Conservation (phyloP, 2,888 invertebrate species). For the Poecilobothrus nobilitatus region DNA sequence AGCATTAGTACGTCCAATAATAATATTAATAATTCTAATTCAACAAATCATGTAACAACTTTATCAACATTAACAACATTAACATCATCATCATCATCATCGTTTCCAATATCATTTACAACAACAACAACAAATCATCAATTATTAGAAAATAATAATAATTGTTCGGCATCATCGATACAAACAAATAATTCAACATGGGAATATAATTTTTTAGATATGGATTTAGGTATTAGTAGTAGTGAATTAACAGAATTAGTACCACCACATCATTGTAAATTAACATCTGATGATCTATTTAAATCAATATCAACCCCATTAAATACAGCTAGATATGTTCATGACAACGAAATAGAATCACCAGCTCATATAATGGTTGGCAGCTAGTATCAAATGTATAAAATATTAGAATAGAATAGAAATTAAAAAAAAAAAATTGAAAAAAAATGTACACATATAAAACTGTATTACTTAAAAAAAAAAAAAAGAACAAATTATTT, state of each 20-base stretch:
- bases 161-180: slow-evolving; percentile 25
- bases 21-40: slow-evolving; percentile 9
- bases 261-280: slow-evolving; percentile 44
- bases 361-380: slow-evolving; percentile 52
- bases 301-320: slow-evolving; percentile 40
- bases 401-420: not conserved
- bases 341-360: slow-evolving; percentile 47
- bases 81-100: slow-evolving; percentile 37
- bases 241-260: slow-evolving; percentile 48
- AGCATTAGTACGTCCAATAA: not conserved
- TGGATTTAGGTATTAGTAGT: slow-evolving; percentile 45
- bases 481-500: not conserved
- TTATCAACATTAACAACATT: slow-evolving; percentile 33
- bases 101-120: slow-evolving; percentile 39
- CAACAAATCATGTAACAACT: slow-evolving; percentile 9
- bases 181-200: slow-evolving; percentile 35
- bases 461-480: not conserved
- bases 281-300: slow-evolving; percentile 49
- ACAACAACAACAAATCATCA: slow-evolving; percentile 30
- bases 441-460: not conserved
- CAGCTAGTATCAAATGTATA: slow-evolving; percentile 45
- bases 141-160: slow-evolving; percentile 30
- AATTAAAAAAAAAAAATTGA: not conserved
- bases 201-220: slow-evolving; percentile 43
- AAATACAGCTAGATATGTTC: slow-evolving; percentile 34